Conservation (phyloP, 1,140 invertebrate species). For the Aphelinus certus region DNA sequence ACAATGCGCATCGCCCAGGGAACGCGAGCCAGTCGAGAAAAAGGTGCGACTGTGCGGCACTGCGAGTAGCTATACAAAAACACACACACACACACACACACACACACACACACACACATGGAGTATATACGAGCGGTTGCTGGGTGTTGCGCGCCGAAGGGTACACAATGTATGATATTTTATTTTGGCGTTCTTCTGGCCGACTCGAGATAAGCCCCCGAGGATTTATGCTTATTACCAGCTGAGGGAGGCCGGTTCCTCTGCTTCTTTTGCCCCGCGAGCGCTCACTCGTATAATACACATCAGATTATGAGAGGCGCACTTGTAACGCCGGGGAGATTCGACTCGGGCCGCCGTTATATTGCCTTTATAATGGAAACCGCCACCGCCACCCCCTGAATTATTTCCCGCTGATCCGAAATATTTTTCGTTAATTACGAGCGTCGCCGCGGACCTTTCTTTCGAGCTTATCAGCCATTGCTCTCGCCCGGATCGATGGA, state of each 20-base stretch:
- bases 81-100: too few species aligned
- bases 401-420: constrained; percentile 39
- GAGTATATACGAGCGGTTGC: too few species aligned
- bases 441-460: neutral
- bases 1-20: neutral
- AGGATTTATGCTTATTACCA: constrained; percentile 67
- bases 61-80: too few species aligned
- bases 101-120: too few species aligned
- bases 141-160: constrained; percentile 8
- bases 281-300: constrained; percentile 51
- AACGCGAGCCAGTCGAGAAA: too few species aligned
- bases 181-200: constrained; percentile 65
- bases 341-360: constrained; percentile 48
- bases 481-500: neutral
- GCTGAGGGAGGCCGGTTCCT: constrained; percentile 45
- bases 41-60: too few species aligned
- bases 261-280: constrained; percentile 45
- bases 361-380: constrained; percentile 61
- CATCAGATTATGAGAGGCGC: constrained; percentile 57
- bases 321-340: constrained; percentile 54
- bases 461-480: neutral
- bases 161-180: constrained; percentile 63
- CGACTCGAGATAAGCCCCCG: constrained; percentile 62
- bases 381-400: constrained; percentile 41
- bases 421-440: constrained; percentile 38